Percentiles rank a stretch among this genome's conserved stretches.
Conservation (phyloP, 2,113 vertebrate genomes). For the Trichechus manatus region DNA sequence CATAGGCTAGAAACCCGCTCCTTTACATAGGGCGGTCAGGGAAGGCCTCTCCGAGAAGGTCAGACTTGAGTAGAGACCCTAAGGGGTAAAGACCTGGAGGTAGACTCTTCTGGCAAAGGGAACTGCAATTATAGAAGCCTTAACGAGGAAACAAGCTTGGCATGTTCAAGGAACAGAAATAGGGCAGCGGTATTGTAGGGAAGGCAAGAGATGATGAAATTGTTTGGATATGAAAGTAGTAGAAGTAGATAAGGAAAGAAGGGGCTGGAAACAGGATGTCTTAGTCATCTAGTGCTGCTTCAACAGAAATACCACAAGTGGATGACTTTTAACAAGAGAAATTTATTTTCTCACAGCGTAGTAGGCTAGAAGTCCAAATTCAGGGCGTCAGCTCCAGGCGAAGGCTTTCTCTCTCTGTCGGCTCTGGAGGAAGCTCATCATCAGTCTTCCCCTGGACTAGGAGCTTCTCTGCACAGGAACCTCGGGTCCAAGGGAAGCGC, state of each 20-base stretch:
- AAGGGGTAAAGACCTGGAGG: background rate
- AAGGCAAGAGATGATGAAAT: background rate
- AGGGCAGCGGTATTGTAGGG: background rate
- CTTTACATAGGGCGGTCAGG: background rate
- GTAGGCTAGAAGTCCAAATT: too few species aligned
- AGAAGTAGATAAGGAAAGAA: background rate
- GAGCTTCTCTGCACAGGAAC: too few species aligned
- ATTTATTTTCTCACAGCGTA: too few species aligned
- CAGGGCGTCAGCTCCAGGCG: too few species aligned
- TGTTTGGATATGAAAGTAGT: background rate
- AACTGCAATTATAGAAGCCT: background rate
- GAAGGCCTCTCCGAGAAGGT: background rate
- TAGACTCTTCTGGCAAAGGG: background rate
- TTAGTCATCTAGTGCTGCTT: too few species aligned
- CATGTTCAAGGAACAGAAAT: background rate
- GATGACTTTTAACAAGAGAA: too few species aligned
- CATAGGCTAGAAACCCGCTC: background rate
- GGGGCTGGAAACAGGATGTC: background rate
- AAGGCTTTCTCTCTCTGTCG: too few species aligned
- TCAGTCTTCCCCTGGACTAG: too few species aligned
- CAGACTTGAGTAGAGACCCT: background rate
- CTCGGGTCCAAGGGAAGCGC: too few species aligned
- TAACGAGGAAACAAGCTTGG: background rate
- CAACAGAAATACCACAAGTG: too few species aligned
- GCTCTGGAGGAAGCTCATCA: too few species aligned